Evolutionary conservation across 1,140 invertebrate genomes (phyloP), one percentile per base, ranked within the genome.

Genomic region (Trinorchestia longiramus): DNA sequence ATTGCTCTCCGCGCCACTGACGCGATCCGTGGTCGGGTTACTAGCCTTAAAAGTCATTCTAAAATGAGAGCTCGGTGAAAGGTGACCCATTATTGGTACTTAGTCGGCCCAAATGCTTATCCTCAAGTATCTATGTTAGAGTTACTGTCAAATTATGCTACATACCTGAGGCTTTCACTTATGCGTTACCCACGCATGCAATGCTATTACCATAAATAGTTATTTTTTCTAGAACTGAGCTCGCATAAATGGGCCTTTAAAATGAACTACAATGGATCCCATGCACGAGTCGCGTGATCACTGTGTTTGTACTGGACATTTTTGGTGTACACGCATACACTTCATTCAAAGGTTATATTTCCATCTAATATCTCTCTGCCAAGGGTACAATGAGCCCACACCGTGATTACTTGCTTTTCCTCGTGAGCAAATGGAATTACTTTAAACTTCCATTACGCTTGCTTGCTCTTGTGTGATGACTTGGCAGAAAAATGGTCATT

Each of bases 11-110:
- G 88, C n/a, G 15, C 41, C 88, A 28, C 43, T 42, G n/a, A 43
- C 43, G n/a, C 92, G 92, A 44, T 94, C 92, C 36, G 43, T n/a
- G 92, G 43, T 94, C 92, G 92, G 43, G 40, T 94, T 94, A 43
- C 43, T 43, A 94, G 92, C 44, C 92, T 43, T 94, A 94, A 94
- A 94, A 94, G 92, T 94, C 92, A 45, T 94, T 43, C 44, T 19
- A 45, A 94, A 94, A 94, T 94, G 92, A 94, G 43, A 45, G 41
- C 23, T 47, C 44, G 43, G 92, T 94, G 44, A 94, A 94, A 45
- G 92, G 92, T 94, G 92, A 47, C 92, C 43, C 92, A 94, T 94
- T 47, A 94, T 45, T 44, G 92, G 92, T 94, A 45, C 92, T 94
- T 94, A 94, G 92, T 47, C 43, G 92, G 43, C 43, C 43, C 43